phyloP scores from a whole-genome alignment of 2,888 invertebrate genomes.

The Hyposoter dolosus region DNA sequence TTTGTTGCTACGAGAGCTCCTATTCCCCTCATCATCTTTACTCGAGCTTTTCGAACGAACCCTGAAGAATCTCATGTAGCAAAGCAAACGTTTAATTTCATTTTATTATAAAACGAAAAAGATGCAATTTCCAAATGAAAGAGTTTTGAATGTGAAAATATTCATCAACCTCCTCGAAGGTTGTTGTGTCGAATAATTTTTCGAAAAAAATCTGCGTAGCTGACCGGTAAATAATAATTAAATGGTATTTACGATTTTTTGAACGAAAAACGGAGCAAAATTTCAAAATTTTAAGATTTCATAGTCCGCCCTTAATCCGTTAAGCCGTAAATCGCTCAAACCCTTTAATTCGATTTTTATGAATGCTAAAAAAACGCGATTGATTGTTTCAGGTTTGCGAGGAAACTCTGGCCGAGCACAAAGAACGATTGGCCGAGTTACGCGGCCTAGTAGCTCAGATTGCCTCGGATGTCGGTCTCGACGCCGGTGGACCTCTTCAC shows the following conservation, averaged over 20 bases:
- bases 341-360: not conserved
- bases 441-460: conserved; percentile 92
- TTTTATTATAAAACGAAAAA: not conserved
- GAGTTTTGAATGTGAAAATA: not conserved
- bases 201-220: not conserved
- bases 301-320: not conserved
- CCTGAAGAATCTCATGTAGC: not conserved
- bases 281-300: not conserved
- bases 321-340: no score
- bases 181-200: not conserved
- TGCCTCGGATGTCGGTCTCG: conserved; percentile 91
- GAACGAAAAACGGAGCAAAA: not conserved
- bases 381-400: conserved; percentile 89
- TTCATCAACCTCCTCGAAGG: not conserved
- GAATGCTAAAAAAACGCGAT: not conserved
- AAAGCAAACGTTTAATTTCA: not conserved
- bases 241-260: not conserved
- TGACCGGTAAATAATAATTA: not conserved
- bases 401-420: conserved; percentile 90
- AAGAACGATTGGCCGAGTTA: conserved; percentile 89
- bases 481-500: conserved; percentile 89
- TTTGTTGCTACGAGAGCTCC: conserved; percentile 58
- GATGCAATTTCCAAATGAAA: not conserved
- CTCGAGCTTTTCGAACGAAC: not conserved
- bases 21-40: conserved; percentile 8